Evolutionary conservation across 2,797 vertebrate genomes (phyloP).

Genomic region (Falco naumanni): DNA sequence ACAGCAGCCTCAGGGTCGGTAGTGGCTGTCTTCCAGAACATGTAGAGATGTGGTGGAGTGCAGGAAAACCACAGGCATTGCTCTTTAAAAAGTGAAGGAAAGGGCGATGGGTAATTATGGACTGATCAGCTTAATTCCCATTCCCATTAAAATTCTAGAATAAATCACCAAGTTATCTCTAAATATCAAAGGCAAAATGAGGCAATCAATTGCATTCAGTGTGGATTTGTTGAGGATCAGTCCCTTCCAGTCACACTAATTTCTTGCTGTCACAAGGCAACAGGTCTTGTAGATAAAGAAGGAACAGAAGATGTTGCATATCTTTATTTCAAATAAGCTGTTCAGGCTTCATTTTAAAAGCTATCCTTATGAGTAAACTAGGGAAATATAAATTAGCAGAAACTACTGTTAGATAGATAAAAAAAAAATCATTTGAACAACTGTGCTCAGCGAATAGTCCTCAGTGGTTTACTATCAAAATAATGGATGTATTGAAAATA

Average conservation of each 20-base stretch:
- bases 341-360: slow-evolving; percentile 11
- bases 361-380: neutral
- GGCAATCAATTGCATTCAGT: neutral
- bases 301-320: neutral
- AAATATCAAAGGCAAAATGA: neutral
- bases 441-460: neutral
- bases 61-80: neutral
- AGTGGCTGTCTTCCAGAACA: neutral
- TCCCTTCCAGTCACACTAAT: neutral
- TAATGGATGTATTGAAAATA: neutral
- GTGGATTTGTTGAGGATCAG: neutral
- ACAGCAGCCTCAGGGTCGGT: neutral
- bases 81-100: neutral
- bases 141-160: slow-evolving; percentile 6
- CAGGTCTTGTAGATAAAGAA: neutral
- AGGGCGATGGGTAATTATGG: neutral
- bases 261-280: neutral
- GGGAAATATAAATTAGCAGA: neutral
- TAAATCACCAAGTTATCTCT: neutral
- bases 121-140: neutral
- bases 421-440: neutral
- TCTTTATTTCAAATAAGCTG: neutral
- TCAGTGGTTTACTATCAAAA: neutral
- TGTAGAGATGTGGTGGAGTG: neutral
- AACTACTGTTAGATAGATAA: neutral